Percentiles rank a stretch among this genome's conserved stretches.
phyloP scores from a whole-genome alignment of 1,140 invertebrate species.

The Drosophila funebris region DNA sequence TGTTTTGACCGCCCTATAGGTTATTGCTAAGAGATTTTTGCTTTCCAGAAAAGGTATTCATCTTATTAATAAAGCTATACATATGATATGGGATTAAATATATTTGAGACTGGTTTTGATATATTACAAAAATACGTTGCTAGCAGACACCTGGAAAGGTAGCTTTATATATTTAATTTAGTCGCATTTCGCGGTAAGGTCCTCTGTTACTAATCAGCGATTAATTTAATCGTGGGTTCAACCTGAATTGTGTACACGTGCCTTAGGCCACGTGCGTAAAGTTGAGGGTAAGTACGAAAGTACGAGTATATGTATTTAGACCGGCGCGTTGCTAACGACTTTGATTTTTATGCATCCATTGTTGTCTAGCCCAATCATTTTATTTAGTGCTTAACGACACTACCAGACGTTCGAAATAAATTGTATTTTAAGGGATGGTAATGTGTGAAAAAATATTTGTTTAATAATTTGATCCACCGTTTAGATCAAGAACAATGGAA shows the following conservation, averaged over 20 bases:
- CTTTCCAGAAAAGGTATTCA: not conserved
- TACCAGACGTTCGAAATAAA: slow-evolving; percentile 63
- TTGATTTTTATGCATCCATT: slow-evolving; percentile 65
- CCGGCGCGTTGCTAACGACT: slow-evolving; percentile 66
- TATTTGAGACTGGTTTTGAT: not conserved
- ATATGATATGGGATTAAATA: not conserved
- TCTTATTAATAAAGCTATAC: not conserved
- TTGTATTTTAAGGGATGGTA: slow-evolving; percentile 64
- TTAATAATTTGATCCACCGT: slow-evolving; percentile 58
- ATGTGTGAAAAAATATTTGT: slow-evolving; percentile 74
- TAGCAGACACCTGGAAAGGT: slow-evolving; percentile 12
- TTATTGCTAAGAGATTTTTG: not conserved
- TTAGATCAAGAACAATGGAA: slow-evolving; percentile 49
- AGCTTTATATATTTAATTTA: slow-evolving; percentile 45
- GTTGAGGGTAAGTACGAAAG: slow-evolving; percentile 62
- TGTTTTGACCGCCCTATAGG: not conserved
- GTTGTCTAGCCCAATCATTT: slow-evolving; percentile 70
- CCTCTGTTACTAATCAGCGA: slow-evolving; percentile 81
- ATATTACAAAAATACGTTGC: slow-evolving; percentile 1
- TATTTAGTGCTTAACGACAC: slow-evolving; percentile 75
- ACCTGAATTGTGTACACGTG: slow-evolving; percentile 81
- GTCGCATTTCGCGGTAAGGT: slow-evolving; percentile 44
- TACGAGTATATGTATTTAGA: slow-evolving; percentile 23
- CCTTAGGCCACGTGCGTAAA: slow-evolving; percentile 68
- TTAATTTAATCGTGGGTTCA: slow-evolving; percentile 83